Evolutionary conservation across 1,140 invertebrate genomes (phyloP).

Genomic region (Hypsibius dujardini): DNA sequence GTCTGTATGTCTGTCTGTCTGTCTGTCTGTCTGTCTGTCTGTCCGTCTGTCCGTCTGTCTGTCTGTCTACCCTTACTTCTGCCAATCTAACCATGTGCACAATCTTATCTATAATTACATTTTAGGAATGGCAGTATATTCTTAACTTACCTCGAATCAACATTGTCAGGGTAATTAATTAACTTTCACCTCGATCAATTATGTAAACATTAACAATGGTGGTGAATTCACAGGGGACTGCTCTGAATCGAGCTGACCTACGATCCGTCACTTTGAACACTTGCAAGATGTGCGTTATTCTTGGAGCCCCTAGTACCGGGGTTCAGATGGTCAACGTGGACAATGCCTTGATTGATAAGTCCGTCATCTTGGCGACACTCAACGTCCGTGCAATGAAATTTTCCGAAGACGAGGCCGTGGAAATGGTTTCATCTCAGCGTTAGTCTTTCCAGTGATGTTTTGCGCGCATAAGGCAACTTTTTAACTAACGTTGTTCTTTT

Average conservation of each 20-base stretch:
- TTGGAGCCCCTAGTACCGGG: background rate
- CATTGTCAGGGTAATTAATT: background rate
- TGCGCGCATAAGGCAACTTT: too few species aligned
- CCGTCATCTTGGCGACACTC: background rate
- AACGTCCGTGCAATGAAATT: constrained; percentile 10
- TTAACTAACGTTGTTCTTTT: background rate
- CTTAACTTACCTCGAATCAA: background rate
- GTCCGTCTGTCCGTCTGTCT: too few species aligned
- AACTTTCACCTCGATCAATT: background rate
- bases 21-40: too few species aligned
- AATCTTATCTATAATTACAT: too few species aligned
- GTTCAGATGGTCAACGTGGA: constrained; percentile 2
- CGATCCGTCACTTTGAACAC: constrained; percentile 8
- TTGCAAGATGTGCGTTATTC: constrained; percentile 13
- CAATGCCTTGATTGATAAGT: constrained; percentile 5
- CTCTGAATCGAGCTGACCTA: constrained; percentile 10
- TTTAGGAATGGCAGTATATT: constrained; percentile 10
- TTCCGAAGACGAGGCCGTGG: background rate
- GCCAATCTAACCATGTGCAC: too few species aligned
- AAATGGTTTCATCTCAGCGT: background rate
- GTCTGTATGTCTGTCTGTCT: too few species aligned
- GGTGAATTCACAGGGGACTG: constrained; percentile 8
- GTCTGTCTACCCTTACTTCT: too few species aligned
- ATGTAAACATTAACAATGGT: background rate
- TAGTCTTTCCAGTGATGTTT: background rate